phyloP scores from a whole-genome alignment of 2,113 vertebrate species.

The Lepidothrix coronata region DNA sequence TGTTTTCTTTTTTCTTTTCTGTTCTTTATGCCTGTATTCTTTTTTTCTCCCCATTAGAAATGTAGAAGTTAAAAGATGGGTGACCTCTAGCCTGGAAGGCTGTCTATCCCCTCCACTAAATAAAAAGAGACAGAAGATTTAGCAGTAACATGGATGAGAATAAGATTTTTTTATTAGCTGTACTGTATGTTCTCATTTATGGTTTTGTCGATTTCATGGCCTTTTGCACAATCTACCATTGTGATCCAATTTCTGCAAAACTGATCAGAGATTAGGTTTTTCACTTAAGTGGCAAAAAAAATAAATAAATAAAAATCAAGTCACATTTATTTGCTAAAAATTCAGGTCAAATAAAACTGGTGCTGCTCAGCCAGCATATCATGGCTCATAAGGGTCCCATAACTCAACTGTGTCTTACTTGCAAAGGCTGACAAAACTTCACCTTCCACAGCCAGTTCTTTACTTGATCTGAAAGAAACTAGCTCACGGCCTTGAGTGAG shows the following conservation, averaged over 20 bases:
- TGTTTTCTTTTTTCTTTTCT: neutral
- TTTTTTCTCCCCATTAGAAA: conserved; percentile 21
- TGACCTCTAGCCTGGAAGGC: neutral
- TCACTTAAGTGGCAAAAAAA: neutral
- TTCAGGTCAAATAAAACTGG: neutral
- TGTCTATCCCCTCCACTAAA: neutral
- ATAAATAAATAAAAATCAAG: neutral
- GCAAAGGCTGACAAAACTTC: neutral
- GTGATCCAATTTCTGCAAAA: conserved; percentile 29
- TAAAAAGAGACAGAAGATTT: conserved; percentile 8
- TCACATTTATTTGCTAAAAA: conserved; percentile 18
- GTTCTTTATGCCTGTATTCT: neutral
- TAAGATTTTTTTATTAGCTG: conserved; percentile 9
- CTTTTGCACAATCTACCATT: neutral
- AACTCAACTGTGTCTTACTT: neutral
- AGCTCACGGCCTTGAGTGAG: neutral
- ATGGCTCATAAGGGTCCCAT: neutral
- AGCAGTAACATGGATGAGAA: neutral
- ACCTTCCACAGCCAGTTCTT: neutral
- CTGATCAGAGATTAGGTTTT: conserved; percentile 34
- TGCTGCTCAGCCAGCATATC: neutral
- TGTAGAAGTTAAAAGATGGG: neutral
- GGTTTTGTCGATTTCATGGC: conserved; percentile 16
- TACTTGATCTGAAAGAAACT: conserved; percentile 15
- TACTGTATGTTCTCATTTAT: conserved; percentile 3